Base-by-base conservation (phyloP, 2,888 invertebrate species). In the Timema cristinae region DNA sequence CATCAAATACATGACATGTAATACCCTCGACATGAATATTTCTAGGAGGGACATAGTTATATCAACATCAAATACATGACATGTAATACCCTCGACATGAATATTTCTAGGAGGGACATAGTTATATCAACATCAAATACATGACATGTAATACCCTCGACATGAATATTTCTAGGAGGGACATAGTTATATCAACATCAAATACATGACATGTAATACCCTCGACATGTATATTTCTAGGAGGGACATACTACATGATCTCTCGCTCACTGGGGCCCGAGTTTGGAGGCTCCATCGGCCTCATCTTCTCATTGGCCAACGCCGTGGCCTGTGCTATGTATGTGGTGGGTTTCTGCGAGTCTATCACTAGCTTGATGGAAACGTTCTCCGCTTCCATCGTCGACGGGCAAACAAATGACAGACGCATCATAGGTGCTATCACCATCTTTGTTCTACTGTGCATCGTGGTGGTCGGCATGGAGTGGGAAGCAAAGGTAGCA, bases 231-330 rank as follows among this genome's bases (percentile, higher is more conserved):
- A 32, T 32, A 32, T 32, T 81, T 81, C 49, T 80, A 94, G 98
- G 98, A 78, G 98, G 98, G 68, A 97, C 98, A 0, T 98, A 98
- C 82, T 99, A 96, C 83, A 95, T 98, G 95, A 98, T 98, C 85
- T 97, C 96, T 5, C 88, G 98, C 74, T 96, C 96, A 15, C 84
- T 98, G 77, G 98, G 98, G 0, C 98, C 98, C 0, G 98, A 98
- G 84, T 98, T 97, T 80, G 98, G 98, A 1, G 94, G 93, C 5
- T 92, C 97, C 2, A 98, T 98, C 77, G 98, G 98, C 0, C 84
- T 98, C 50, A 96, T 98, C 78, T 98, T 98, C 84, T 93, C 97
- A 0, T 84, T 98, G 81, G 98, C 98, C 2, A 98, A 98, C 82
- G 97, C 97, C 0, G 96, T 98, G 2, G 97, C 96, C 0, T 95